Evolutionary conservation across 2,113 vertebrate genomes (phyloP).

Genomic region (Narcine bancroftii): DNA sequence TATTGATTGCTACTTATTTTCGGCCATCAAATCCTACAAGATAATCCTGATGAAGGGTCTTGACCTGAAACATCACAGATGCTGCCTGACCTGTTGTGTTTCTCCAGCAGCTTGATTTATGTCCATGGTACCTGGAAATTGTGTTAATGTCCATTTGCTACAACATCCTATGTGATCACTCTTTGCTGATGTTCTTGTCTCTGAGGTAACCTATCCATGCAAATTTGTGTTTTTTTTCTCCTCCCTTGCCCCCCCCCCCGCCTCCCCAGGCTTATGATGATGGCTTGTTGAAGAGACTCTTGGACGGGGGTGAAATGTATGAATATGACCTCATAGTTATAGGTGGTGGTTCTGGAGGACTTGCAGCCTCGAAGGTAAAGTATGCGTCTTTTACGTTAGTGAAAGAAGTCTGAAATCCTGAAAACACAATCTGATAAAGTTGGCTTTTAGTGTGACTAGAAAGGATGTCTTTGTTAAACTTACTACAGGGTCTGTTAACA

Average conservation of each 20-base stretch:
- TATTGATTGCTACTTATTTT: neutral
- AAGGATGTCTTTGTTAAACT: neutral
- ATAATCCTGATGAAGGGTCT: too few relatives aligned
- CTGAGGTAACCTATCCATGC: neutral
- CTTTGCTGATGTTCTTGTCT: neutral
- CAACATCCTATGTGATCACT: too few relatives aligned
- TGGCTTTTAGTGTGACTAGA: too few relatives aligned
- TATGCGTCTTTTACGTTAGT: neutral
- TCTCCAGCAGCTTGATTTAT: too few relatives aligned
- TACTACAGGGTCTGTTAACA: neutral
- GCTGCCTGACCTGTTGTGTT: too few relatives aligned
- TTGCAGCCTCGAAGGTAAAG: constrained; percentile 88
- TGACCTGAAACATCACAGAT: too few relatives aligned
- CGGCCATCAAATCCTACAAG: too few relatives aligned
- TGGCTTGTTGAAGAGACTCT: constrained; percentile 74
- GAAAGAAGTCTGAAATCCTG: neutral
- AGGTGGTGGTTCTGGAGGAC: constrained; percentile 88
- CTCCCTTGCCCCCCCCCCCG: too few relatives aligned
- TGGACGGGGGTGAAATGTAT: constrained; percentile 56
- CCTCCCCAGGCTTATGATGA: constrained; percentile 71
- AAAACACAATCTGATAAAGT: neutral
- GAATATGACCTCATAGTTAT: constrained; percentile 91
- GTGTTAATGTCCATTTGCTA: neutral
- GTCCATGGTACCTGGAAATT: neutral
- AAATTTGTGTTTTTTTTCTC: too few relatives aligned